These are phyloP conservation scores for Ptychoptera albimana DNA, from an alignment of 2,888 invertebrate genomes.

Conservation along the genomic window DNA sequence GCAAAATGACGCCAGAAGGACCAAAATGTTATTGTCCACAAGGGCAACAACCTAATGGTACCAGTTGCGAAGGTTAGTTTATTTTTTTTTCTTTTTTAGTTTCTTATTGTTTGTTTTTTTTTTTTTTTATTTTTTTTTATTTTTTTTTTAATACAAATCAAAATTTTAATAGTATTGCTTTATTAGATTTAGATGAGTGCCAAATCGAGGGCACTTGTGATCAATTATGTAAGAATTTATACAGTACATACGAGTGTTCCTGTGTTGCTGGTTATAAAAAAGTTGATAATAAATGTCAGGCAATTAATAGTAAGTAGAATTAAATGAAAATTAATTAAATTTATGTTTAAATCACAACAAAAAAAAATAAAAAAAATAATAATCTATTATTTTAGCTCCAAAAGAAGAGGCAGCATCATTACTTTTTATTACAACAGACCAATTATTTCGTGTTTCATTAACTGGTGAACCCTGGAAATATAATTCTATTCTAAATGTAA, in stretches of 20 bases:
- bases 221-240: slow-evolving; percentile 53
- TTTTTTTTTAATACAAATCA: neutral
- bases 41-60: slow-evolving; percentile 42
- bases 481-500: slow-evolving; percentile 23
- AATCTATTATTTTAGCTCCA: slow-evolving; percentile 38
- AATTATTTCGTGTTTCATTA: slow-evolving; percentile 43
- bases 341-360: neutral
- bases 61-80: slow-evolving; percentile 38
- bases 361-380: neutral
- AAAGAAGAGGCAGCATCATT: slow-evolving; percentile 43
- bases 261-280: slow-evolving; percentile 56
- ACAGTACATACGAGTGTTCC: slow-evolving; percentile 50
- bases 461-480: slow-evolving; percentile 34
- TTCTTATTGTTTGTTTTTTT: neutral
- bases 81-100: neutral
- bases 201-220: slow-evolving; percentile 51
- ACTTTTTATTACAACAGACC: slow-evolving; percentile 48
- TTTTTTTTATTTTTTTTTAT: neutral
- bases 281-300: slow-evolving; percentile 43
- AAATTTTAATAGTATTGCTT: neutral
- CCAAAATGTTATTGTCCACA: slow-evolving; percentile 57
- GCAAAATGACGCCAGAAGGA: slow-evolving; percentile 53
- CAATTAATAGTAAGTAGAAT: slow-evolving; percentile 46
- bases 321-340: neutral
- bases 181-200: slow-evolving; percentile 64